Evolutionary conservation across 2,888 invertebrate species (phyloP).

Genomic region (Limnephilus rhombicus): DNA sequence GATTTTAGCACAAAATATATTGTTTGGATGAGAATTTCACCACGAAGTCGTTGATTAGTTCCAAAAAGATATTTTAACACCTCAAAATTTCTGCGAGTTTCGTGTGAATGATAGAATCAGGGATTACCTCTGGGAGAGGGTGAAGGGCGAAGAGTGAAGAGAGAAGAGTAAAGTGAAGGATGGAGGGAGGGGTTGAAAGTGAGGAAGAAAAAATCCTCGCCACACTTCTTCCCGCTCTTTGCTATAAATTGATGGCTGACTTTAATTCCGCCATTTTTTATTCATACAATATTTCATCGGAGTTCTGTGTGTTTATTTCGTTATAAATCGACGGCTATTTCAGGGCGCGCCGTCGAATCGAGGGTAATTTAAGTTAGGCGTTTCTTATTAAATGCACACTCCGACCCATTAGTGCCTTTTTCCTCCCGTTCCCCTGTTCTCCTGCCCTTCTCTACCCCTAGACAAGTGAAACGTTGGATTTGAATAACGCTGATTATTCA

Average conservation of each 20-base stretch:
- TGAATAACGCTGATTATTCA: slow-evolving; percentile 29
- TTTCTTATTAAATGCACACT: slow-evolving; percentile 37
- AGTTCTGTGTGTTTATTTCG: slow-evolving; percentile 50
- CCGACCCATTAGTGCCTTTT: neutral
- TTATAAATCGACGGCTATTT: slow-evolving; percentile 56
- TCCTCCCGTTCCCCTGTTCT: neutral
- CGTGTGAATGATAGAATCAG: neutral
- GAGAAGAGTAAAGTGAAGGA: neutral
- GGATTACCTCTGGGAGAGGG: neutral
- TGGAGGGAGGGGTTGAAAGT: neutral
- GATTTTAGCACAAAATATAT: too few species aligned
- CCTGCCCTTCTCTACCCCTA: neutral
- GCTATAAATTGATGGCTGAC: slow-evolving; percentile 59
- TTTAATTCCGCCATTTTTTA: slow-evolving; percentile 62
- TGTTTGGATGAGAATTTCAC: too few species aligned
- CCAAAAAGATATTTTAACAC: too few species aligned
- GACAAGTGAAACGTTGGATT: neutral
- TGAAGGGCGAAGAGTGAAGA: neutral
- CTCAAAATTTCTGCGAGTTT: too few species aligned
- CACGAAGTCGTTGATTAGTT: too few species aligned
- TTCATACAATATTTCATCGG: slow-evolving; percentile 56
- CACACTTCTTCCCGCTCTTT: neutral
- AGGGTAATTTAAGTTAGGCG: slow-evolving; percentile 10
- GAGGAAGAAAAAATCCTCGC: neutral
- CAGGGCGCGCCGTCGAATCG: slow-evolving; percentile 14